Evolutionary conservation across 2,888 invertebrate genomes (phyloP).

Genomic region (Pseudoips prasinana): DNA sequence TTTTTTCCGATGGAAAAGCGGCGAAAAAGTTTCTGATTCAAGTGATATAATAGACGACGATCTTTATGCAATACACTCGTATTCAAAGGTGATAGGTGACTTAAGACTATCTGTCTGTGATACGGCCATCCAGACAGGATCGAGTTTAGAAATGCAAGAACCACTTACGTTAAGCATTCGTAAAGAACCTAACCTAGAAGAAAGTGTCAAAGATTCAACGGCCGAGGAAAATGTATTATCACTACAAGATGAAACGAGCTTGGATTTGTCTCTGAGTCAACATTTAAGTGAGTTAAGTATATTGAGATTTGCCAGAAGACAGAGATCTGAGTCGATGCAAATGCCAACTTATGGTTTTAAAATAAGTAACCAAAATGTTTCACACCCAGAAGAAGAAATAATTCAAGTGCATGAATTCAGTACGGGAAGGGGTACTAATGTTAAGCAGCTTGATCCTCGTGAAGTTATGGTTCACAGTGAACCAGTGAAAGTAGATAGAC

Average conservation of each 20-base stretch:
- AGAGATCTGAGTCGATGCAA: slow-evolving; percentile 29
- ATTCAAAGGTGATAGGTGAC: no score
- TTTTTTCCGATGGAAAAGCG: slow-evolving; percentile 29
- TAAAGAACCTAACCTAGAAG: background rate
- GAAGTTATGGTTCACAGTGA: background rate
- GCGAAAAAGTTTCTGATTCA: slow-evolving; percentile 2
- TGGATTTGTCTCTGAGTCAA: slow-evolving; percentile 5
- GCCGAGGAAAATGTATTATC: slow-evolving; percentile 4
- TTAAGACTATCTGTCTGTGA: slow-evolving; percentile 23
- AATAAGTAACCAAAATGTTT: no score
- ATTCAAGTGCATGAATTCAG: slow-evolving; percentile 39
- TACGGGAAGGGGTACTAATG: background rate
- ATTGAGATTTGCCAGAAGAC: slow-evolving; percentile 46
- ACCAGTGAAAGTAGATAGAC: background rate
- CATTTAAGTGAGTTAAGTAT: slow-evolving; percentile 46
- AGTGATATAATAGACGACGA: no score
- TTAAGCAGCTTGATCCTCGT: background rate
- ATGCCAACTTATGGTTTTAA: background rate
- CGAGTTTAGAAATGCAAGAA: slow-evolving; percentile 48
- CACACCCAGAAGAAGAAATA: slow-evolving; percentile 47
- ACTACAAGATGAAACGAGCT: background rate
- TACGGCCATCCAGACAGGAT: slow-evolving; percentile 57
- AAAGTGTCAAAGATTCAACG: background rate
- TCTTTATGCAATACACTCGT: no score
- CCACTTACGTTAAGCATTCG: background rate